phyloP scores from a whole-genome alignment of 2,797 vertebrate genomes.

The Spheniscus humboldti region DNA sequence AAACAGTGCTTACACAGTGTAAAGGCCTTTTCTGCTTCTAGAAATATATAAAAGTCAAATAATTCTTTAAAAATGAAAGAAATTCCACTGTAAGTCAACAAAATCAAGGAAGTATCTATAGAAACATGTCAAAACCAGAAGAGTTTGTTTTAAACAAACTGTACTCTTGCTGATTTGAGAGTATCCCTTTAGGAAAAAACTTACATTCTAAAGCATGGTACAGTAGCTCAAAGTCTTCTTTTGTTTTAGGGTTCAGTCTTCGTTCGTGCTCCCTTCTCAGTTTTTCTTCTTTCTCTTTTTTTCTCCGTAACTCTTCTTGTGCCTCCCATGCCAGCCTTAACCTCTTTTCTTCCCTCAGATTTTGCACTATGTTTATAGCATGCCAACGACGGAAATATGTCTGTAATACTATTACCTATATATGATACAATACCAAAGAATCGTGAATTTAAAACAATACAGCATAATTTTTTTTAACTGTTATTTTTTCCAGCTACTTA shows the following conservation, averaged over 20 bases:
- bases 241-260: conserved; percentile 82
- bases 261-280: conserved; percentile 72
- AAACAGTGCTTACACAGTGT: background rate
- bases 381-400: conserved; percentile 80
- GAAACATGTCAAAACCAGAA: accelerated
- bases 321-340: conserved; percentile 75
- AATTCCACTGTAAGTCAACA: background rate
- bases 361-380: conserved; percentile 72
- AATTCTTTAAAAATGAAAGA: background rate
- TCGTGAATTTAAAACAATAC: background rate
- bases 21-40: background rate
- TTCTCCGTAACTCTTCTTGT: conserved; percentile 71
- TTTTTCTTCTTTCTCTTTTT: conserved; percentile 79
- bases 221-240: conserved; percentile 87
- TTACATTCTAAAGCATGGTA: conserved; percentile 88
- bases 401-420: conserved; percentile 85
- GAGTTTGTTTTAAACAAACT: background rate
- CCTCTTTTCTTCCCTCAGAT: conserved; percentile 69
- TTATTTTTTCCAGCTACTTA: background rate
- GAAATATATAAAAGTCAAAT: background rate
- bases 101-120: background rate
- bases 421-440: background rate
- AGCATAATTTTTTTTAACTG: background rate
- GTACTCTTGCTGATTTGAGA: background rate
- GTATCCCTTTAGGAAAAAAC: conserved; percentile 28